Evolutionary conservation across 1,140 invertebrate genomes (phyloP).

Genomic region (Trichomalopsis sarcophagae): DNA sequence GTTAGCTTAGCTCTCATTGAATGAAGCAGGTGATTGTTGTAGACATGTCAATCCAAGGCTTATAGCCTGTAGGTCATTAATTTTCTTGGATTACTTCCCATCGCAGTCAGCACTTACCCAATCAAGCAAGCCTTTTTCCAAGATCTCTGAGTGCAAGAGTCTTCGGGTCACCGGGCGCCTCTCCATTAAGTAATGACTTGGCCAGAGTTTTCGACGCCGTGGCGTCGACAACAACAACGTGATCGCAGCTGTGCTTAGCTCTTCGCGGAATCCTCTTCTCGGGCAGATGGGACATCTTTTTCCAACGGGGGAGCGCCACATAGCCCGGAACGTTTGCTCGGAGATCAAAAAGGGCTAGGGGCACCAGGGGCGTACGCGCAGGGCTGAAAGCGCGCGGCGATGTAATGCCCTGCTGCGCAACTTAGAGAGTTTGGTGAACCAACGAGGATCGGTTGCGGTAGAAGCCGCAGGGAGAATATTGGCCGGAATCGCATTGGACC

Average conservation of each 20-base stretch:
- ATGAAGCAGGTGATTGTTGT: too few relatives aligned
- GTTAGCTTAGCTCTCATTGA: too few relatives aligned
- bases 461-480: slow-evolving; percentile 54
- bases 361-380: background rate
- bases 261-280: background rate
- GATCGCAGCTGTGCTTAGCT: background rate
- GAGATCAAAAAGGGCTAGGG: background rate
- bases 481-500: slow-evolving; percentile 61
- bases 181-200: slow-evolving; percentile 41
- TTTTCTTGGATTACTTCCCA: background rate
- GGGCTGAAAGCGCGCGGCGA: background rate
- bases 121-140: background rate
- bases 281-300: background rate
- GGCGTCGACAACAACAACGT: background rate
- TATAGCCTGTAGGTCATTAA: background rate
- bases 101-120: background rate
- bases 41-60: background rate
- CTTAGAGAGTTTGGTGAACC: background rate
- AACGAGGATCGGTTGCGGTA: slow-evolving; percentile 37
- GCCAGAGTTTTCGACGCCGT: background rate
- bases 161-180: background rate
- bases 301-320: background rate
- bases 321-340: background rate
- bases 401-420: background rate
- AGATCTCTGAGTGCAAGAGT: background rate